Evolutionary conservation across 2,888 invertebrate genomes (phyloP).

Genomic region (Crepidodera aurea): DNA sequence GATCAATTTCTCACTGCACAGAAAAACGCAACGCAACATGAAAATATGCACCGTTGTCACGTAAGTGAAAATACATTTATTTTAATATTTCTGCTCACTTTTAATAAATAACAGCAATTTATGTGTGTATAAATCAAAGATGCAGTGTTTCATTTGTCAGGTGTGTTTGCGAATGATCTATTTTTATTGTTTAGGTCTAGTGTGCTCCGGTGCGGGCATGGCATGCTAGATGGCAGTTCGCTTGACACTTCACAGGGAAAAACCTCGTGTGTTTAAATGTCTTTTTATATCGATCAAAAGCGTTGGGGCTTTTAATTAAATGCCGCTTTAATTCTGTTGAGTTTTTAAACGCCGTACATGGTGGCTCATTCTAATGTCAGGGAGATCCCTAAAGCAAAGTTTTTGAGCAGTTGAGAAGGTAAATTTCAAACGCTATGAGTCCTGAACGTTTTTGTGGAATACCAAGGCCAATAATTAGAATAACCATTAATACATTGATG

Average conservation of each 20-base stretch:
- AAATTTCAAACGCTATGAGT: too few species aligned
- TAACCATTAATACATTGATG: too few species aligned
- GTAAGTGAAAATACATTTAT: slow-evolving; percentile 54
- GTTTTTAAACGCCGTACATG: slow-evolving; percentile 27
- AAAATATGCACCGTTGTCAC: slow-evolving; percentile 44
- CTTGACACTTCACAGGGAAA: slow-evolving; percentile 50
- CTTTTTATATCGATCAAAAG: slow-evolving; percentile 57
- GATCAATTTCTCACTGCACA: background rate
- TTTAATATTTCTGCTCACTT: slow-evolving; percentile 58
- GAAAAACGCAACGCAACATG: slow-evolving; percentile 22
- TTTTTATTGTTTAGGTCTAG: slow-evolving; percentile 60
- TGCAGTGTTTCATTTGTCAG: slow-evolving; percentile 63
- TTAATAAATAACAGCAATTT: slow-evolving; percentile 61
- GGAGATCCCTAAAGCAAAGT: too few species aligned
- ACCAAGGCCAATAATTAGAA: too few species aligned
- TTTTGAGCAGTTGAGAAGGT: too few species aligned
- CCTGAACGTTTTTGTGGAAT: too few species aligned
- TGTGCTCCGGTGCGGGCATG: slow-evolving; percentile 50
- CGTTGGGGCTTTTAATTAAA: slow-evolving; percentile 56
- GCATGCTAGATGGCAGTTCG: slow-evolving; percentile 60
- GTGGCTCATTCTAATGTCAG: too few species aligned
- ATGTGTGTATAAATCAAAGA: slow-evolving; percentile 61
- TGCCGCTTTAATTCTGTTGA: slow-evolving; percentile 53
- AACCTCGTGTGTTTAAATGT: slow-evolving; percentile 55
- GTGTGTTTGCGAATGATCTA: slow-evolving; percentile 61